Conservation (phyloP, 2,113 vertebrate species). For the Oncorhynchus mykiss region DNA sequence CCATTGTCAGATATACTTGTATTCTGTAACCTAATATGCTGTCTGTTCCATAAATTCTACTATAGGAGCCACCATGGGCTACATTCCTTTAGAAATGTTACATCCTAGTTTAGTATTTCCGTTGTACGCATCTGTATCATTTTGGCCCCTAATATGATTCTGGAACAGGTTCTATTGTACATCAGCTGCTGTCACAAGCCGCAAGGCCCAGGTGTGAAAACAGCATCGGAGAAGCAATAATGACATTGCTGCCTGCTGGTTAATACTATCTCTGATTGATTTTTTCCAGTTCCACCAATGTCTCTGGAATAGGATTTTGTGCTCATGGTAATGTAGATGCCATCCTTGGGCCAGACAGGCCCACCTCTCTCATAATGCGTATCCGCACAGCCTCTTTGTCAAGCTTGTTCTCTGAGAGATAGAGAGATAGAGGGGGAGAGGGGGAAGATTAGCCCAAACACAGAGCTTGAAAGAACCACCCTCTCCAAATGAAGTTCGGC, state of each 20-base stretch:
- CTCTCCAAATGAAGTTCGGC: conserved; percentile 27
- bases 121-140: neutral
- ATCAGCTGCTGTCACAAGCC: conserved; percentile 22
- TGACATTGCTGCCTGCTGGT: conserved; percentile 36
- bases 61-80: neutral
- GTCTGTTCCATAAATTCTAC: too few species aligned
- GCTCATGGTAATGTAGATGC: conserved; percentile 29
- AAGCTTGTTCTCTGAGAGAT: conserved; percentile 16
- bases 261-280: conserved; percentile 44
- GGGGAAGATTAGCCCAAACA: conserved; percentile 16
- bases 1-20: too few species aligned
- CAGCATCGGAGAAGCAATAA: conserved; percentile 37
- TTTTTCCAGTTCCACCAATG: conserved; percentile 32
- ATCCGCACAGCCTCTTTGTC: conserved; percentile 15
- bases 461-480: conserved; percentile 2
- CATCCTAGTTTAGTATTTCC: conserved; percentile 1
- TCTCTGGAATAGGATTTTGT: conserved; percentile 44
- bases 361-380: conserved; percentile 16
- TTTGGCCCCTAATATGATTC: conserved; percentile 23
- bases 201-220: conserved; percentile 27
- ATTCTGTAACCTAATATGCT: too few species aligned
- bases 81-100: neutral
- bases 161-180: conserved; percentile 16
- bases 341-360: conserved; percentile 15
- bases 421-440: neutral